These are phyloP conservation scores for Chloropsis hardwickii DNA, from an alignment of 2,113 vertebrate species.

Conservation along the genomic window DNA sequence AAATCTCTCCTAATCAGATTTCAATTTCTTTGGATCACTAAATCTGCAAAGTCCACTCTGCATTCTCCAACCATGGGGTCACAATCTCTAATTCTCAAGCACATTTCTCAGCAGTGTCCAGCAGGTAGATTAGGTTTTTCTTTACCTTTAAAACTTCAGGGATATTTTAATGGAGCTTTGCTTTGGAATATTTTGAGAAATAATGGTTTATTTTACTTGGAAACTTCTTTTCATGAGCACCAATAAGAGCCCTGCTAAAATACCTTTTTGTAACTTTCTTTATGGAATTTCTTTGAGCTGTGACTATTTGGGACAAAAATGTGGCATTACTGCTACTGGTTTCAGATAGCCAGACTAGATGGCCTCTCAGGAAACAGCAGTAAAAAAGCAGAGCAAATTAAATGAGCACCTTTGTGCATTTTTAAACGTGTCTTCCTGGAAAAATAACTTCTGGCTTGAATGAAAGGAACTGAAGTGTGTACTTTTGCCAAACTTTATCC, in stretches of 20 bases:
- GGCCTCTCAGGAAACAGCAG: neutral
- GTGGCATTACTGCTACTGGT: neutral
- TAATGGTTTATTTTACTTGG: neutral
- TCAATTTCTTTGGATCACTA: neutral
- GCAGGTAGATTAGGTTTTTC: neutral
- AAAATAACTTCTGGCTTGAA: neutral
- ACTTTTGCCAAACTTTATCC: slow-evolving; percentile 6
- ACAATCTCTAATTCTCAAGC: neutral
- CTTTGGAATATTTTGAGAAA: neutral
- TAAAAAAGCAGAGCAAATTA: neutral
- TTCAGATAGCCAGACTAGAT: neutral
- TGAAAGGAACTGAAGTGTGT: neutral
- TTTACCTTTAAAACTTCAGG: neutral
- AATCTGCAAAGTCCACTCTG: neutral
- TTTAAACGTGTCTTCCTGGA: neutral
- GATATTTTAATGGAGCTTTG: neutral
- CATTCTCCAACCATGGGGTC: neutral
- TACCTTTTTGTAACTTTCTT: neutral
- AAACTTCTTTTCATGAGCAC: neutral
- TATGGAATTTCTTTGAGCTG: neutral
- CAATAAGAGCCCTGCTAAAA: neutral
- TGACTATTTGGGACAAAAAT: neutral
- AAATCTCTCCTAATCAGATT: neutral
- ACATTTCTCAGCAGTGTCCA: neutral
- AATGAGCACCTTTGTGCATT: neutral